A percentile compares a stretch with the other conserved stretches of the same genome.
Conservation (phyloP, 2,888 invertebrate species). For the Malthinus seriepunctatus region DNA sequence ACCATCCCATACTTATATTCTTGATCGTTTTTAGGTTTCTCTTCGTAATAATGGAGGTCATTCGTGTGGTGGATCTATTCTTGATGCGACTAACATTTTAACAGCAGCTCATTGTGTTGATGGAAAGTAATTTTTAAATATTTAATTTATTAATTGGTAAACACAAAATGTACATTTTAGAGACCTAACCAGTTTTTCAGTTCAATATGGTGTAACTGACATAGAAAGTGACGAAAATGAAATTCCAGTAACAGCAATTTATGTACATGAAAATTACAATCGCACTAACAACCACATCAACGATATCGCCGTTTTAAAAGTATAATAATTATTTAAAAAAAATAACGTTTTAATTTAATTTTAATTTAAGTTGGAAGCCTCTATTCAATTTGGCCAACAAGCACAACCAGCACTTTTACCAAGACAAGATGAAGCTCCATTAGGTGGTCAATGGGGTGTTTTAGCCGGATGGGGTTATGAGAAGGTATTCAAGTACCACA, state of each 20-base stretch:
- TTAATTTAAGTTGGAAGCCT: slow-evolving; percentile 33
- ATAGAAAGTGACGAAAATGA: slow-evolving; percentile 15
- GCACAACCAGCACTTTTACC: slow-evolving; percentile 33
- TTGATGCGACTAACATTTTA: slow-evolving; percentile 9
- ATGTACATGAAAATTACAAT: slow-evolving; percentile 23
- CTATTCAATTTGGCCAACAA: slow-evolving; percentile 27
- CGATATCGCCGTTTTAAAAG: slow-evolving; percentile 36
- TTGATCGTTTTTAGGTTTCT: not conserved
- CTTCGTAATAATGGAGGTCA: not conserved
- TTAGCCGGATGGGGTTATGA: slow-evolving; percentile 35
- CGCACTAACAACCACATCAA: slow-evolving; percentile 26
- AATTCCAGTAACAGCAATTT: slow-evolving; percentile 22
- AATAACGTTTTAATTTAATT: not conserved
- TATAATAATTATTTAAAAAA: slow-evolving; percentile 3
- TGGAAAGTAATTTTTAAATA: not conserved
- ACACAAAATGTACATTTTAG: slow-evolving; percentile 1
- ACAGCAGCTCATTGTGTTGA: slow-evolving; percentile 32
- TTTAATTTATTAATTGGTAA: no score
- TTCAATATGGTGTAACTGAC: slow-evolving; percentile 31
- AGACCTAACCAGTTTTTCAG: not conserved
- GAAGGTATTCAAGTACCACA: slow-evolving; percentile 16
- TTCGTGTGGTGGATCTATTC: not conserved
- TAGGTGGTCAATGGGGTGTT: slow-evolving; percentile 25
- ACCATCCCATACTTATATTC: not conserved
- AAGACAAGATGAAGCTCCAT: slow-evolving; percentile 22